Base-by-base conservation (phyloP, 1,140 invertebrate species). In the Sesamia nonagrioides region DNA sequence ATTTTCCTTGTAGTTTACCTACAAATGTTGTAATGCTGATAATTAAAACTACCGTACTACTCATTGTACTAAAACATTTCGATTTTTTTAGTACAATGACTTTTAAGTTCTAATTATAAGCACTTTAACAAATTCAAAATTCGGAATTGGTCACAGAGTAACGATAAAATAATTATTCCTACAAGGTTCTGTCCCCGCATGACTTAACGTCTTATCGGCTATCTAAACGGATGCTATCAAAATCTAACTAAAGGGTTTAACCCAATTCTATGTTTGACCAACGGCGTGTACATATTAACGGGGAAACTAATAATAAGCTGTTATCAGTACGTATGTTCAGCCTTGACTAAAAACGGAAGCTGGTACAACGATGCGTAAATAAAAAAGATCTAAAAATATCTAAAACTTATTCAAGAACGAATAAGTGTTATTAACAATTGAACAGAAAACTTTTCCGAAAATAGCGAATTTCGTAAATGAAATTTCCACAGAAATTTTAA, bases 281-380 rank as follows among this genome's bases (percentile, higher is more conserved):
- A 50, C 33, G 63, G 21, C 48, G 45, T 61, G 80, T 77, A 66
- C 61, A 66, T 80, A 27, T 58, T 45, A 58, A 45, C 52, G 13
- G 54, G 73, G 79, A 66, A 81, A 82, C 82, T 84, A 74, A 79
- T 79, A 81, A 83, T 74, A 82, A 80, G 69, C 68, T 60, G 66
- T 85, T 87, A 87, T 88, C 87, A 79, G 56, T 58, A 61, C 56
- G 78, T 79, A 83, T 82, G 78, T 78, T 35, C 76, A 84, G 72
- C 86, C 87, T 87, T 88, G 85, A 81, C 78, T 80, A 73, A 74
- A 56, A 83, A 81, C 87, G 86, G 87, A 88, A 88, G 87, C 85
- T 87, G 84, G 77, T 83, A 40, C 50, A 82, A 84, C 85, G 21
- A 84, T 40, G 66, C 77, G 78, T 73, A 42, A 27, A 74, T 74